phyloP scores from a whole-genome alignment of 2,888 invertebrate genomes.

The Drosophila ezoana region DNA sequence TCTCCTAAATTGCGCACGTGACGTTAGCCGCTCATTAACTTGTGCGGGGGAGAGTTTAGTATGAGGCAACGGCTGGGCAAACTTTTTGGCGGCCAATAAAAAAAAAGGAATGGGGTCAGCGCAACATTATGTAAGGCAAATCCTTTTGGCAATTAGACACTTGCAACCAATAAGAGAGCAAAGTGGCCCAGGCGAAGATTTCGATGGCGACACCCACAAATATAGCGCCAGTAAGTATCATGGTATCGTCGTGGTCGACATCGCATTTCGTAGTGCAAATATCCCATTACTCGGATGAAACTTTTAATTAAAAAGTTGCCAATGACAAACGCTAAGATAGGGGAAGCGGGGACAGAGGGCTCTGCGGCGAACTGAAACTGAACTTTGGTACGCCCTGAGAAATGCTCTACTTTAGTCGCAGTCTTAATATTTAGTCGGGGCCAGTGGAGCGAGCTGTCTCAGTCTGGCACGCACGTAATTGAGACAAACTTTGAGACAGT shows the following conservation, averaged over 20 bases:
- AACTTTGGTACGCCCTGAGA: constrained; percentile 42
- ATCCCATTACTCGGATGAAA: constrained; percentile 80
- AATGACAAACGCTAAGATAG: constrained; percentile 64
- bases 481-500: constrained; percentile 78
- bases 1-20: constrained; percentile 75
- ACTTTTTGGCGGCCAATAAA: constrained; percentile 62
- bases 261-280: constrained; percentile 77
- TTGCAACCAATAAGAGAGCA: constrained; percentile 59
- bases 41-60: constrained; percentile 57
- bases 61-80: constrained; percentile 49
- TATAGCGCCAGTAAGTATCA: constrained; percentile 67
- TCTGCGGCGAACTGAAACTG: constrained; percentile 40
- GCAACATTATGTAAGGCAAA: constrained; percentile 74
- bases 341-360: not conserved
- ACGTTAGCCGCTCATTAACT: constrained; percentile 74
- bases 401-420: constrained; percentile 43
- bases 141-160: constrained; percentile 79
- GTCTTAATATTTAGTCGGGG: constrained; percentile 65
- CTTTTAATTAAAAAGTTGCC: constrained; percentile 82
- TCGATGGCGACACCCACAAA: constrained; percentile 65
- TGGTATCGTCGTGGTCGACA: constrained; percentile 61
- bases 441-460: constrained; percentile 43
- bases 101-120: constrained; percentile 57
- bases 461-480: constrained; percentile 78
- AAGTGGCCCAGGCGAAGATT: constrained; percentile 31